Base-by-base conservation (phyloP, 1,140 invertebrate species). In the Adoxophyes honmai region DNA sequence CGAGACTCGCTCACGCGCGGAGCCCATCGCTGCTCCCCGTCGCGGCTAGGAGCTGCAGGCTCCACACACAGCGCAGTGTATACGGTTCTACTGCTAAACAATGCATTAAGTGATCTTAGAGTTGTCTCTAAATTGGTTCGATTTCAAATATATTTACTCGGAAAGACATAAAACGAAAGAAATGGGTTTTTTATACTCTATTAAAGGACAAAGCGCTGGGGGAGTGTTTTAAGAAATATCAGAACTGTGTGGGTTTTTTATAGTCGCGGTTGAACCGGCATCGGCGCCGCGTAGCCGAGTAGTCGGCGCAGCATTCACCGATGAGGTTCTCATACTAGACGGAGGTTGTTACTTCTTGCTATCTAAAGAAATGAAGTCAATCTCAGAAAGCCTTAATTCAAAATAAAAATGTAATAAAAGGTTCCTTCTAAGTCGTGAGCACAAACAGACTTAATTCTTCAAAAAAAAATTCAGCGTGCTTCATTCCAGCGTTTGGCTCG, bases 71-170 rank as follows among this genome's bases (percentile, higher is more conserved):
- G 7, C 15, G 42, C 44, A 21, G 52, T 60, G 59, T 51, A 56
- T 9, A 10, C 1, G 0, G 21, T 13, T 5, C 9, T 39, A 48
- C 34, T 0, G 34, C 38, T 48, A 1, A 10, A n/a, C 4, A n/a
- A 15, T 11, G 18, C 10, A 10, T 48, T 13, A 48, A 48, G 4
- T n/a, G 16, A 48, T 48, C 42, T 48, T n/a, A 48, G 42, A 48
- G 11, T 48, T 48, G 52, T 54, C 62, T 51, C 62, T 54, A 67
- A 70, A 64, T 67, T 65, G 64, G 65, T 68, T 70, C 62, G 65
- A 70, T 70, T 70, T 64, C 57, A 68, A 66, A 73, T 66, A 73
- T 73, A 73, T 69, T 69, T 70, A 70, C 67, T 70, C 62, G 64
- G 63, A 58, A 62, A 57, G 61, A 66, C 63, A 64, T 70, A 70